Evolutionary conservation across 2,797 vertebrate species (phyloP), one percentile per base, ranked within the genome.

Genomic region (Melopsittacus undulatus): DNA sequence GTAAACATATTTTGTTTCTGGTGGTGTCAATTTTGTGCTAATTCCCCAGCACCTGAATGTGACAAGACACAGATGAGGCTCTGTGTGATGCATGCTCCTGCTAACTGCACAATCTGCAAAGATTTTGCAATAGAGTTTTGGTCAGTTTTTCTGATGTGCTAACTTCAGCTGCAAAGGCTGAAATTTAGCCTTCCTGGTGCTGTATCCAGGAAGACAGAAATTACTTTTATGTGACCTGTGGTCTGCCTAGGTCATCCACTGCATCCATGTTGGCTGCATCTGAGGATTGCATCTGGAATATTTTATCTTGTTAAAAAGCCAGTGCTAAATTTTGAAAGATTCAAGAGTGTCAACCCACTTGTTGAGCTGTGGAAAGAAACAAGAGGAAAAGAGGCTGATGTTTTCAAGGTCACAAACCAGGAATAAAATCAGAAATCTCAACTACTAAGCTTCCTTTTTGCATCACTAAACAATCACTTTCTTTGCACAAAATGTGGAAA

Each of bases 321-420:
- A 61, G 17, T 86, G 13, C 9, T 68, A 42, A 78, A 52, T 86
- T 81, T 63, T 82, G 11, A 16, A 48, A 13, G n/a, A 69, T 86
- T 79, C 23, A 89, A n/a, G 24, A 8, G 2, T 26, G 29, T 45
- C 27, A 45, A 14, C 46, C 54, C 30, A 22, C 21, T 73, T 64
- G 10, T 26, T 61, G 20, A 89, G 23, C 29, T 48, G 67, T 4
- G 21, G 48, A 79, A 86, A 82, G 59, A 78, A 62, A 78, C 5
- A 48, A 70, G 45, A 86, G 36, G n/a, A 89, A 79, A 29, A 76
- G 32, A 74, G 36, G 21, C 8, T 49, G 18, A 51, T 45, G 52
- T 87, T 92, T 69, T 88, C 45, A 82, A 63, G 40, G 89, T 73
- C 48, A 84, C 29, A 70, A 64, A 69, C 7, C 19, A 61, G 43